Percentiles rank a stretch among this genome's conserved stretches.
phyloP scores from a whole-genome alignment of 2,797 vertebrate species.

The Oceanodroma leucorhoa region DNA sequence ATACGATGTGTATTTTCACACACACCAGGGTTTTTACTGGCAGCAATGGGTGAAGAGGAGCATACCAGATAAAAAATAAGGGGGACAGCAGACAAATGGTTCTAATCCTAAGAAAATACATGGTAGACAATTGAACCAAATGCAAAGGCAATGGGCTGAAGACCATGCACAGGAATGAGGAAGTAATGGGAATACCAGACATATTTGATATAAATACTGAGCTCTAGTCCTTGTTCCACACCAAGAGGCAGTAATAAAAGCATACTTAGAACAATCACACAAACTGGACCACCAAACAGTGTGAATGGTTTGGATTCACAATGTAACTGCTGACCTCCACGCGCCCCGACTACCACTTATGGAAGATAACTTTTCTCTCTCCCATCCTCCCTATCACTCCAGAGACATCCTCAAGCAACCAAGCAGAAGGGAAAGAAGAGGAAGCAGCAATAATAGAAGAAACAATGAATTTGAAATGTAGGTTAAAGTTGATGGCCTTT shows the following conservation, averaged over 20 bases:
- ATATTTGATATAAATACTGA: not conserved
- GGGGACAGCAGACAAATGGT: not conserved
- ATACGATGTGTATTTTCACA: not conserved
- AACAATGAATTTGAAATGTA: not conserved
- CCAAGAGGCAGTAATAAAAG: not conserved
- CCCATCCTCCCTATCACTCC: not conserved
- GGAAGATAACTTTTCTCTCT: not conserved
- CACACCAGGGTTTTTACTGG: not conserved
- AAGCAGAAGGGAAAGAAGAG: not conserved
- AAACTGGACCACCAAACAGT: not conserved
- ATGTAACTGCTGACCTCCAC: not conserved
- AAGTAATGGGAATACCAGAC: not conserved
- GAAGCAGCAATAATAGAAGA: not conserved
- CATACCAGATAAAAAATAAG: not conserved
- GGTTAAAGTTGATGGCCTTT: not conserved
- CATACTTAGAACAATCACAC: not conserved
- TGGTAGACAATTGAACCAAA: not conserved
- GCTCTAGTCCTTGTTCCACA: not conserved
- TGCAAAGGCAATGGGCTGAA: not conserved
- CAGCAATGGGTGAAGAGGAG: not conserved
- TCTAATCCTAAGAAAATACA: not conserved
- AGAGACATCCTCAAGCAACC: not conserved
- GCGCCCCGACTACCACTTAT: accelerated
- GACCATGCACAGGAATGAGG: not conserved
- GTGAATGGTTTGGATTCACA: not conserved